Percentiles rank a stretch among this genome's conserved stretches.
phyloP scores from a whole-genome alignment of 1,140 invertebrate species.

The Maniola jurtina region DNA sequence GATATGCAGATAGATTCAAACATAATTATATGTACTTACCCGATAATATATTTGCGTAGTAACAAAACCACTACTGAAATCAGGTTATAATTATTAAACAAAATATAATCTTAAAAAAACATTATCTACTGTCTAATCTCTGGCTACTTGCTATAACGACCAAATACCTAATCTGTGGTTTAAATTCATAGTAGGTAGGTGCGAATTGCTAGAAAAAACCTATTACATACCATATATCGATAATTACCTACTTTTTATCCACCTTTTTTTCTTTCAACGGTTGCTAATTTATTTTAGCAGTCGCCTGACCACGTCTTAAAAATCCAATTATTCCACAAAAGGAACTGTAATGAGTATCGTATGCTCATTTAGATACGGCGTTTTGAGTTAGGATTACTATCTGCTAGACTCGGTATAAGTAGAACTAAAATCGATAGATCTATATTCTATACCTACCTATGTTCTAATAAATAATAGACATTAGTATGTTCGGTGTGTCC shows the following conservation, averaged over 20 bases:
- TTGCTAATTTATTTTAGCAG: slow-evolving; percentile 24
- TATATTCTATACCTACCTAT: too few species aligned
- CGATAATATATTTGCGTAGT: too few species aligned
- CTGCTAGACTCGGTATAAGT: background rate
- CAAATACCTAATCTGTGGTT: too few species aligned
- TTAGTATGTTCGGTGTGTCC: too few species aligned
- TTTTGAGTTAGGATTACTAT: slow-evolving; percentile 5
- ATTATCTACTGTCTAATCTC: too few species aligned
- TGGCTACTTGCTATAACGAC: too few species aligned
- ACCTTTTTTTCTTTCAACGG: background rate
- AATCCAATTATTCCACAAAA: slow-evolving; percentile 54
- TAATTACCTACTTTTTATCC: slow-evolving; percentile 19
- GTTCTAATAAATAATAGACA: too few species aligned
- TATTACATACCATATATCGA: slow-evolving; percentile 6
- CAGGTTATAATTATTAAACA: too few species aligned
- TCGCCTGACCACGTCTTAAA: slow-evolving; percentile 31
- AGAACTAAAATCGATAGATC: background rate
- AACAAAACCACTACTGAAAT: too few species aligned
- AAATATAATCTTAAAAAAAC: too few species aligned
- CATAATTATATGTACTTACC: too few species aligned
- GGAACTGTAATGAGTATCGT: slow-evolving; percentile 38
- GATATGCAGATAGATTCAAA: background rate
- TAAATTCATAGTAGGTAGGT: background rate
- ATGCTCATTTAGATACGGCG: slow-evolving; percentile 13
- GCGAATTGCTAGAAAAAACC: slow-evolving; percentile 4